These are phyloP conservation scores for Saccostrea echinata DNA, from an alignment of 1,140 invertebrate genomes.

Conservation along the genomic window DNA sequence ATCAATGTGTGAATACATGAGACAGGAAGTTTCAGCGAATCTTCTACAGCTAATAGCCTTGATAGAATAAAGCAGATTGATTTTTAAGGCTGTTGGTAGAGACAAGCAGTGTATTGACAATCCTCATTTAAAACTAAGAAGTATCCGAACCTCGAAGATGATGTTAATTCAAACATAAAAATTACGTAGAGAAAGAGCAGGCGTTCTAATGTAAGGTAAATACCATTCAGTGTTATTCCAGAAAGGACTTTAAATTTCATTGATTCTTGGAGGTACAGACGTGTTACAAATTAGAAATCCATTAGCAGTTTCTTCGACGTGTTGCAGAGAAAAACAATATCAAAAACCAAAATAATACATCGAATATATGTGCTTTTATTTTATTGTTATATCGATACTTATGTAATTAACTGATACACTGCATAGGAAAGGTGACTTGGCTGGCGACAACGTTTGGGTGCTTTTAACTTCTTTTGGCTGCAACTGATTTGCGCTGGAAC, in stretches of 20 bases:
- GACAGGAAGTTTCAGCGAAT: conserved; percentile 18
- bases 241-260: conserved; percentile 15
- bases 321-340: conserved; percentile 11
- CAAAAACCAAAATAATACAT: neutral
- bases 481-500: neutral
- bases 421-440: neutral
- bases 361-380: neutral
- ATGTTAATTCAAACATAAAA: conserved; percentile 14
- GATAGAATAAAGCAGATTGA: conserved; percentile 1
- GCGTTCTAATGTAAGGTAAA: neutral
- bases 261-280: conserved; percentile 4
- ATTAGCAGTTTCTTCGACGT: conserved; percentile 14
- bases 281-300: conserved; percentile 14
- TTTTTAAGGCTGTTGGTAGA: conserved; percentile 5
- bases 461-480: neutral
- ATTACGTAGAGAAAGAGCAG: neutral
- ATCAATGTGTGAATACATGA: neutral
- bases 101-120: conserved; percentile 10
- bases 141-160: conserved; percentile 1
- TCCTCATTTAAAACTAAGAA: conserved; percentile 1
- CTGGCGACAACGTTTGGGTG: neutral
- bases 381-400: neutral
- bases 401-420: neutral
- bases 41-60: neutral
- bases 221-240: neutral